Evolutionary conservation across 2,888 invertebrate species (phyloP).

Genomic region (Scotopteryx bipunctaria): DNA sequence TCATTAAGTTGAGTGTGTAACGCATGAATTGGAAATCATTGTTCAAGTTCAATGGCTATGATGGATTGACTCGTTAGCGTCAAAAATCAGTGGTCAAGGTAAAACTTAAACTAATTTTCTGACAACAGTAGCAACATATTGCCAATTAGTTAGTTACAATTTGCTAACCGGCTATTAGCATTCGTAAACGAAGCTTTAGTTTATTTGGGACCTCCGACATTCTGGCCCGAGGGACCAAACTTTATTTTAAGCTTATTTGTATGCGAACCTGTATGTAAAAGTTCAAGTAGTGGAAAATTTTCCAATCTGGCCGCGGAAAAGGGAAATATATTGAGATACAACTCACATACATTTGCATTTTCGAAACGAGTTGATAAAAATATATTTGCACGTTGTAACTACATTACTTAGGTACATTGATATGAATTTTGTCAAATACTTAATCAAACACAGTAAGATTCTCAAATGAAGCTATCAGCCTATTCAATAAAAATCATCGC

Average conservation of each 20-base stretch:
- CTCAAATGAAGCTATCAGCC: no score
- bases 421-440: no score
- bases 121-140: constrained; percentile 12
- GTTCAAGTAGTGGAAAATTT: constrained; percentile 15
- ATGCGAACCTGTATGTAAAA: constrained; percentile 35
- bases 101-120: not conserved
- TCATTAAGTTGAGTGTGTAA: no score
- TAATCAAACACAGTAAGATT: no score
- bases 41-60: no score
- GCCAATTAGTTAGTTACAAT: constrained; percentile 34
- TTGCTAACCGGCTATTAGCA: constrained; percentile 56
- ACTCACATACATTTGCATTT: not conserved
- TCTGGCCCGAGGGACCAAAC: constrained; percentile 54
- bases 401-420: no score
- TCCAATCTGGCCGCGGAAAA: constrained; percentile 7
- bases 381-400: not conserved
- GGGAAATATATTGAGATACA: constrained; percentile 9
- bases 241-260: constrained; percentile 59
- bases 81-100: no score
- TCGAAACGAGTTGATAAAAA: not conserved
- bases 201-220: constrained; percentile 54
- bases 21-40: no score
- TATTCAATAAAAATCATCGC: no score
- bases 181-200: constrained; percentile 44
- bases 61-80: no score